Evolutionary conservation across 2,113 vertebrate genomes (phyloP).

Genomic region (Cynoglossus semilaevis): DNA sequence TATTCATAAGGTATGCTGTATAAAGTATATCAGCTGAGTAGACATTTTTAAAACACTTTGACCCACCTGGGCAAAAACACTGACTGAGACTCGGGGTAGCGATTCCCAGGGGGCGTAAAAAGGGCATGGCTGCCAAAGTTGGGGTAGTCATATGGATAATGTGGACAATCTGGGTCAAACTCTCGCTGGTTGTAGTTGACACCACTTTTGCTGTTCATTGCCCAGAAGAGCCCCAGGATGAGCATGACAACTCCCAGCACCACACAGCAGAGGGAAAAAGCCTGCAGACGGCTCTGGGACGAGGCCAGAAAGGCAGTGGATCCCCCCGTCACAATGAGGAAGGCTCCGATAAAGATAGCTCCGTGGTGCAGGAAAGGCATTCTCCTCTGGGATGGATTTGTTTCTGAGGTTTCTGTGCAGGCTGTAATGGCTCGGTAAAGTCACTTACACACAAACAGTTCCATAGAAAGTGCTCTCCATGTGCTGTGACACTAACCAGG

Average conservation of each 20-base stretch:
- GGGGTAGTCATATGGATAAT: conserved; percentile 70
- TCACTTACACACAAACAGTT: conserved; percentile 38
- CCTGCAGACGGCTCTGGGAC: conserved; percentile 73
- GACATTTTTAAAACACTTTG: background rate
- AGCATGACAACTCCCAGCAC: conserved; percentile 79
- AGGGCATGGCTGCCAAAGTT: conserved; percentile 72
- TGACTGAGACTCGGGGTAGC: conserved; percentile 77
- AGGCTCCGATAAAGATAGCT: conserved; percentile 77
- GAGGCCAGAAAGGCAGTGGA: conserved; percentile 77
- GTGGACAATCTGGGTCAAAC: conserved; percentile 64
- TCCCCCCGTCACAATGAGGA: conserved; percentile 79
- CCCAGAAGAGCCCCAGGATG: conserved; percentile 79
- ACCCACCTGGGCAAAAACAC: conserved; percentile 75
- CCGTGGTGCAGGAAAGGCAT: conserved; percentile 81
- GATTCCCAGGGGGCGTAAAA: conserved; percentile 69
- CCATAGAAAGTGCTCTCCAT: conserved; percentile 32
- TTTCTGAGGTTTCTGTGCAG: conserved; percentile 29
- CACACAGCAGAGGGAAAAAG: conserved; percentile 81
- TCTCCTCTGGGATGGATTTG: conserved; percentile 35
- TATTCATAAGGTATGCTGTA: no score
- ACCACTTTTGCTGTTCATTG: conserved; percentile 75
- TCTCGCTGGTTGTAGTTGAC: conserved; percentile 63
- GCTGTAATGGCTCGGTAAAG: conserved; percentile 37
- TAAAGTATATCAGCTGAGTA: background rate
- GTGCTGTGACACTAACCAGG: conserved; percentile 31